A percentile compares a stretch with the other conserved stretches of the same genome.
These are phyloP conservation scores for Callorhinus ursinus DNA, from an alignment of 2,113 vertebrate species.

Conservation along the genomic window DNA sequence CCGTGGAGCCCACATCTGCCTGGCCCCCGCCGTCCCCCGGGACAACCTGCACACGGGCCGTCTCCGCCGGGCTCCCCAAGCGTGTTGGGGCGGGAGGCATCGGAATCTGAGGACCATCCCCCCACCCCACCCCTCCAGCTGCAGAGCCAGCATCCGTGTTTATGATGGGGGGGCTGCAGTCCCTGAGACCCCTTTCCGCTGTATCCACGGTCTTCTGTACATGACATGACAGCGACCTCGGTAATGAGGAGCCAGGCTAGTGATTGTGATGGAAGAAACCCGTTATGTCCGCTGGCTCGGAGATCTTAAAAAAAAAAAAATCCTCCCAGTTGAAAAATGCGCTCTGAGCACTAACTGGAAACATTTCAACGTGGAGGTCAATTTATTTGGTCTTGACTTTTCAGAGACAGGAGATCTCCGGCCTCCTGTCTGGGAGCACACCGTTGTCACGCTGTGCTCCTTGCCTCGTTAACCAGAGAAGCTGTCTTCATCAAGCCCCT, in stretches of 20 bases:
- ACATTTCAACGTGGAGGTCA: not conserved
- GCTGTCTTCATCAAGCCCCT: not conserved
- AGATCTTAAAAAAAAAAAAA: not conserved
- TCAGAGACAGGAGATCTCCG: not conserved
- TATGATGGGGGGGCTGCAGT: not conserved
- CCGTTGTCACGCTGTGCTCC: accelerated
- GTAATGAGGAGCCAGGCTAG: not conserved
- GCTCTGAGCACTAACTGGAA: not conserved
- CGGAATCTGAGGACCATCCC: not conserved
- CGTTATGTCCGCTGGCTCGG: accelerated
- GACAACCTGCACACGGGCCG: accelerated
- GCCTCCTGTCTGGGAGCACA: not conserved
- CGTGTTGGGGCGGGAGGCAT: not conserved
- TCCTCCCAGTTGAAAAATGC: not conserved
- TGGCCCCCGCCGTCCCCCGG: slow-evolving; percentile 24
- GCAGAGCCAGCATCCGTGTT: not conserved
- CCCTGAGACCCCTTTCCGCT: not conserved
- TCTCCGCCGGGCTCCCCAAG: accelerated
- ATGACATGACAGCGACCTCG: not conserved
- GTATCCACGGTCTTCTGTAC: accelerated
- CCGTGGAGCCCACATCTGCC: slow-evolving; percentile 58
- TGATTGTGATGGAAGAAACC: accelerated
- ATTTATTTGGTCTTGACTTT: not conserved
- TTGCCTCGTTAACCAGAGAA: not conserved
- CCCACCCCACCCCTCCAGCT: not conserved